A percentile compares a stretch with the other conserved stretches of the same genome.
Evolutionary conservation across 1,140 invertebrate species (phyloP).

Genomic region (Hylyphantes graminicola): DNA sequence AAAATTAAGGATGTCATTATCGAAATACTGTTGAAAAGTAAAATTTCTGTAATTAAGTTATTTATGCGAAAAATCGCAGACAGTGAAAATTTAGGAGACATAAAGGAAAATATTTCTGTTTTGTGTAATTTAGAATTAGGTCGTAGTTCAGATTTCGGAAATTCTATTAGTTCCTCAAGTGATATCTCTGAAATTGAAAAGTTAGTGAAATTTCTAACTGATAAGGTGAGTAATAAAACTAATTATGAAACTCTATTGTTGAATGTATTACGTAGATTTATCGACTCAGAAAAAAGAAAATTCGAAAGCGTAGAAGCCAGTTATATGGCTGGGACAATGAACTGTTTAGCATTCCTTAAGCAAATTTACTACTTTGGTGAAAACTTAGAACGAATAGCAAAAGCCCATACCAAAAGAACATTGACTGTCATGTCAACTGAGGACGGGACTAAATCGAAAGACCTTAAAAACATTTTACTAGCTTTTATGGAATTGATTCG

Average conservation of each 20-base stretch:
- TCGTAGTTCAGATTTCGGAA: no score
- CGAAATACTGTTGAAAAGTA: conserved; percentile 3
- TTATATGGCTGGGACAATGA: no score
- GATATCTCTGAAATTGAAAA: neutral
- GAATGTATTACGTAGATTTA: neutral
- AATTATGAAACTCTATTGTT: neutral
- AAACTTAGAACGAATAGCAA: no score
- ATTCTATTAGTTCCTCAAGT: no score
- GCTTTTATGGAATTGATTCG: no score
- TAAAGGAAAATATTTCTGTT: neutral
- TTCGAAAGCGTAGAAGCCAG: neutral
- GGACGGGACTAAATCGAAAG: no score
- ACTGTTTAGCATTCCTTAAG: no score
- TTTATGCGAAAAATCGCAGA: conserved; percentile 9
- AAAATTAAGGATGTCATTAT: conserved; percentile 6
- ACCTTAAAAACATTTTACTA: no score
- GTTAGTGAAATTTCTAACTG: conserved; percentile 7
- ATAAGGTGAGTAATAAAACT: conserved; percentile 7
- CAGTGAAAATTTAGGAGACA: conserved; percentile 3
- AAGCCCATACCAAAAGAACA: no score
- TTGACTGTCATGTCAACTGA: no score
- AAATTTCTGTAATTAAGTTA: neutral
- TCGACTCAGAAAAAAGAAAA: neutral
- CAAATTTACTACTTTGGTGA: no score
- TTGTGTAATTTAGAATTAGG: neutral